A percentile compares a stretch with the other conserved stretches of the same genome.
These are phyloP conservation scores for Pollimyrus isidori DNA, from an alignment of 2,113 vertebrate genomes.

Conservation along the genomic window DNA sequence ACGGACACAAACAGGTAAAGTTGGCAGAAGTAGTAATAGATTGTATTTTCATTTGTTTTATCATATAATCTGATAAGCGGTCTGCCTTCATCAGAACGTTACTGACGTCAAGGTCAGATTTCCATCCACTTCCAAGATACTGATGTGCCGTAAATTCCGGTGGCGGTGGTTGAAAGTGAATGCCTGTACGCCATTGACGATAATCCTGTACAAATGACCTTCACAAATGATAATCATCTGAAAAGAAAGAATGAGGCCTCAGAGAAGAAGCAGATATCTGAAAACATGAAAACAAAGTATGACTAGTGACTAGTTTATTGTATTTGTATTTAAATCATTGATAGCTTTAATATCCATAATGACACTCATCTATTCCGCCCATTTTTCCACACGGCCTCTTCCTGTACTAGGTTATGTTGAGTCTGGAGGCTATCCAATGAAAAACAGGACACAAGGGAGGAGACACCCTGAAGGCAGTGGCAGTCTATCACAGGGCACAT, in stretches of 20 bases:
- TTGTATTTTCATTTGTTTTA: not conserved
- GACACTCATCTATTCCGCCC: not conserved
- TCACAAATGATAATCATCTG: slow-evolving; percentile 57
- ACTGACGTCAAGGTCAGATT: slow-evolving; percentile 53
- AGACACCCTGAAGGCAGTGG: no score
- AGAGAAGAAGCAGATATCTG: not conserved
- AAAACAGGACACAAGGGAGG: not conserved
- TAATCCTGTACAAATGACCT: slow-evolving; percentile 43
- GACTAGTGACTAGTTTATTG: not conserved
- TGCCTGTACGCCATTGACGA: slow-evolving; percentile 49
- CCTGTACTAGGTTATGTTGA: not conserved
- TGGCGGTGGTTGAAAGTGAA: slow-evolving; percentile 50
- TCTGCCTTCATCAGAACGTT: slow-evolving; percentile 25
- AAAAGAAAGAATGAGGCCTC: slow-evolving; percentile 12
- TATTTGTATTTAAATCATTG: not conserved
- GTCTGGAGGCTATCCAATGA: not conserved
- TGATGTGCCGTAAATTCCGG: slow-evolving; percentile 30
- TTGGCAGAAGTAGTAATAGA: not conserved
- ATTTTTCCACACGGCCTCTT: not conserved
- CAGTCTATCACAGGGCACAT: no score
- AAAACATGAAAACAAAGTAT: not conserved
- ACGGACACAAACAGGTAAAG: not conserved
- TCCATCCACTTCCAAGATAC: slow-evolving; percentile 47
- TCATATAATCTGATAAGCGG: not conserved
- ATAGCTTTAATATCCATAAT: not conserved